Evolutionary conservation across 2,888 invertebrate genomes (phyloP).

Genomic region (Lamproptera curius): DNA sequence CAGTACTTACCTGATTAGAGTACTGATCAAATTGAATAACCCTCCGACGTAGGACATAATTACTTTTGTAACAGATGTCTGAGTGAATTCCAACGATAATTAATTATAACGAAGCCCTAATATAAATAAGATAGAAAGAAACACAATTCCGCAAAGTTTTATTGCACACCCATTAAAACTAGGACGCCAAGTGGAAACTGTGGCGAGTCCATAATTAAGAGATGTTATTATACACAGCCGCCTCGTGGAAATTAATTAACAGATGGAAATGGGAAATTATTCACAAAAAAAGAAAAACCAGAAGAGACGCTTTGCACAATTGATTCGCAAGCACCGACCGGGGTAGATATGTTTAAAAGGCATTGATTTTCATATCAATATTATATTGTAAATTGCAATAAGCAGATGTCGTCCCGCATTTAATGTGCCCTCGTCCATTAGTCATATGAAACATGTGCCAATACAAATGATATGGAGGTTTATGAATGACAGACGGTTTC

Average conservation of each 20-base stretch:
- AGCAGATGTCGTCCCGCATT: constrained; percentile 58
- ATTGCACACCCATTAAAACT: constrained; percentile 21
- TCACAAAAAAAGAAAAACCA: constrained; percentile 7
- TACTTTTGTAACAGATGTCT: neutral
- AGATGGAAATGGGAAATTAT: constrained; percentile 21
- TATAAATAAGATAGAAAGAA: constrained; percentile 15
- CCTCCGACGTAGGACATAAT: neutral
- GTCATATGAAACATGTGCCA: constrained; percentile 77
- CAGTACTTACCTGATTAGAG: constrained; percentile 8
- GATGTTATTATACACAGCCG: constrained; percentile 21
- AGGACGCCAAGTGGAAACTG: constrained; percentile 23
- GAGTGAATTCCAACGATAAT: neutral
- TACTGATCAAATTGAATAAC: too few relatives aligned
- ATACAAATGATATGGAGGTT: constrained; percentile 77
- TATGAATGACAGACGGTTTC: constrained; percentile 71
- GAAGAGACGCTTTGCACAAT: constrained; percentile 22
- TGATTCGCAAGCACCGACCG: constrained; percentile 25
- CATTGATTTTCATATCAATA: constrained; percentile 25
- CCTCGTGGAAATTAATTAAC: constrained; percentile 22
- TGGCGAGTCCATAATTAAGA: constrained; percentile 23
- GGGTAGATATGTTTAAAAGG: constrained; percentile 7
- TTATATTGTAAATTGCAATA: constrained; percentile 49
- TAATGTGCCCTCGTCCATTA: constrained; percentile 69
- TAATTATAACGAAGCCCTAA: constrained; percentile 8
- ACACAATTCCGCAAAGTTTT: constrained; percentile 19